Evolutionary conservation across 2,113 vertebrate species (phyloP).

Genomic region (Laterallus jamaicensis): DNA sequence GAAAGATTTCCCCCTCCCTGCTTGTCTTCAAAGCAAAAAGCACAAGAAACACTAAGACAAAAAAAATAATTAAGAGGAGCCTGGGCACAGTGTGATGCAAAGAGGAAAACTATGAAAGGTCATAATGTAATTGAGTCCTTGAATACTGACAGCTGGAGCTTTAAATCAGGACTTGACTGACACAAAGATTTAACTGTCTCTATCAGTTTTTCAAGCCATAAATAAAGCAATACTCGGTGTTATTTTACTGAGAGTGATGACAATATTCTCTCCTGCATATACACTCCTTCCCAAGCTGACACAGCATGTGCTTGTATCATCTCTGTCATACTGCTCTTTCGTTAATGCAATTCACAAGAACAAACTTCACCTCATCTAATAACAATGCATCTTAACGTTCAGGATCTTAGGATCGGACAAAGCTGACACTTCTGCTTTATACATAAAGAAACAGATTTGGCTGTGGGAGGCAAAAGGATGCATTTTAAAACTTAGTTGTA

Average conservation of each 20-base stretch:
- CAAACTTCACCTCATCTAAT: background rate
- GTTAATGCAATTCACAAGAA: background rate
- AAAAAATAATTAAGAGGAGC: background rate
- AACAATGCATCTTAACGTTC: background rate
- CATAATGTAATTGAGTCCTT: background rate
- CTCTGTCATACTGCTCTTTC: background rate
- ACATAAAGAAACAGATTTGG: background rate
- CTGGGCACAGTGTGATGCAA: background rate
- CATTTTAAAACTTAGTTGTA: background rate
- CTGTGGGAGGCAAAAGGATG: background rate
- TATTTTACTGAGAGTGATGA: background rate
- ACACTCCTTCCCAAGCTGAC: background rate
- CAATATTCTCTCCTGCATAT: background rate
- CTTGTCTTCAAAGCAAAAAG: background rate
- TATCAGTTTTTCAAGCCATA: background rate
- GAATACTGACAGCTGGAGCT: background rate
- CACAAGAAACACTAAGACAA: background rate
- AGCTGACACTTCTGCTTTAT: background rate
- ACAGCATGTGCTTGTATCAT: background rate
- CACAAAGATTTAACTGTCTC: slow-evolving; percentile 4
- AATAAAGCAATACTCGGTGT: background rate
- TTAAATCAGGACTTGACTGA: slow-evolving; percentile 31
- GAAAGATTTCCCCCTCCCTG: background rate
- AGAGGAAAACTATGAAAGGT: slow-evolving; percentile 17
- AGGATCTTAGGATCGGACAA: background rate